These are phyloP conservation scores for Drosophila anomalata DNA, from an alignment of 2,888 invertebrate genomes.

Conservation along the genomic window DNA sequence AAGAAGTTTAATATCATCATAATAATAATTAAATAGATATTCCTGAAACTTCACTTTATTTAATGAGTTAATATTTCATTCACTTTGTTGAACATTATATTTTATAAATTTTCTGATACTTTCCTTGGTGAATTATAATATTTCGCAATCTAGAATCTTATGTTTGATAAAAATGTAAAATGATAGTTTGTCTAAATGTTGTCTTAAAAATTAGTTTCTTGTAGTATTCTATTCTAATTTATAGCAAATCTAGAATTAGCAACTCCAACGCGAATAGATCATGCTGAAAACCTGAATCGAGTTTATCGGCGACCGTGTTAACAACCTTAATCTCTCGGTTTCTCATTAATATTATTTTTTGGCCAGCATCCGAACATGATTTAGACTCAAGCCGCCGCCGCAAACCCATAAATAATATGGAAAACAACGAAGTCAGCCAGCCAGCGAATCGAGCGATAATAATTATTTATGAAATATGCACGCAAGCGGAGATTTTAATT, in stretches of 20 bases:
- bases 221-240: background rate
- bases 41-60: too few relatives aligned
- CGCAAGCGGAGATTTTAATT: constrained; percentile 75
- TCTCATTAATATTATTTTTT: constrained; percentile 46
- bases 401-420: constrained; percentile 69
- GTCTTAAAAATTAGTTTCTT: background rate
- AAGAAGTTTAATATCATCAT: background rate
- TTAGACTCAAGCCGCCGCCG: constrained; percentile 49
- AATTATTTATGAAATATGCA: constrained; percentile 76
- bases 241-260: background rate
- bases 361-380: constrained; percentile 61
- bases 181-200: background rate
- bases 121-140: background rate
- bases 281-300: constrained; percentile 29
- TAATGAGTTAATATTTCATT: background rate
- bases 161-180: background rate
- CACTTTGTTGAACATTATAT: background rate
- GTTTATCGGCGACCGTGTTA: constrained; percentile 43
- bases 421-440: constrained; percentile 52
- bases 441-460: constrained; percentile 55
- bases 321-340: constrained; percentile 46
- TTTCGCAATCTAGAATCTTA: background rate
- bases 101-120: background rate
- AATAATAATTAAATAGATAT: background rate
- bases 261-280: constrained; percentile 24